These are phyloP conservation scores for Anabacerthia variegaticeps DNA, from an alignment of 2,797 vertebrate species.

Conservation along the genomic window DNA sequence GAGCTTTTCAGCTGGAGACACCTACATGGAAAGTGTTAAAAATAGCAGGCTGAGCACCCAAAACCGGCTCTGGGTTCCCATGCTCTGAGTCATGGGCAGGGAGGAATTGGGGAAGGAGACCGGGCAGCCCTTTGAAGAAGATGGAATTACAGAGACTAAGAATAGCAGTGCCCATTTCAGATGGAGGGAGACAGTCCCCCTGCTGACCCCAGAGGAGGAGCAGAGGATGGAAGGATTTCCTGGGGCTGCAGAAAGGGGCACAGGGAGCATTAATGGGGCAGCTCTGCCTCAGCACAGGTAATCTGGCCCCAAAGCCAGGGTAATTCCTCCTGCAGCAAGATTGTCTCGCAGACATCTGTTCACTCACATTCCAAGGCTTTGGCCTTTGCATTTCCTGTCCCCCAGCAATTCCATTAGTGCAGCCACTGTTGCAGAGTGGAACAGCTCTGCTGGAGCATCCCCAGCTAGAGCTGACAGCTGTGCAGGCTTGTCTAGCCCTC, in stretches of 20 bases:
- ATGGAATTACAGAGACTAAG: conserved; percentile 14
- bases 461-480: background rate
- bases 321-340: conserved; percentile 30
- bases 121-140: conserved; percentile 17
- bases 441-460: background rate
- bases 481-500: background rate
- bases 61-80: background rate
- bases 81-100: background rate
- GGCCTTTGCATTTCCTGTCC: background rate
- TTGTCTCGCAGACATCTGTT: conserved; percentile 24
- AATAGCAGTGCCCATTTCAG: background rate
- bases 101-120: background rate
- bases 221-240: background rate
- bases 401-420: background rate
- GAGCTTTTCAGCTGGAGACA: background rate
- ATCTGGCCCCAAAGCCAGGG: conserved; percentile 24
- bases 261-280: background rate
- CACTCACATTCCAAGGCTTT: background rate
- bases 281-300: conserved; percentile 22
- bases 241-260: background rate
- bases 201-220: background rate
- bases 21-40: background rate
- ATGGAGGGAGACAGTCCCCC: background rate
- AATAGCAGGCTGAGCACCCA: background rate
- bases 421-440: background rate